Base-by-base conservation (phyloP, 2,888 invertebrate genomes). In the Nineta flava region DNA sequence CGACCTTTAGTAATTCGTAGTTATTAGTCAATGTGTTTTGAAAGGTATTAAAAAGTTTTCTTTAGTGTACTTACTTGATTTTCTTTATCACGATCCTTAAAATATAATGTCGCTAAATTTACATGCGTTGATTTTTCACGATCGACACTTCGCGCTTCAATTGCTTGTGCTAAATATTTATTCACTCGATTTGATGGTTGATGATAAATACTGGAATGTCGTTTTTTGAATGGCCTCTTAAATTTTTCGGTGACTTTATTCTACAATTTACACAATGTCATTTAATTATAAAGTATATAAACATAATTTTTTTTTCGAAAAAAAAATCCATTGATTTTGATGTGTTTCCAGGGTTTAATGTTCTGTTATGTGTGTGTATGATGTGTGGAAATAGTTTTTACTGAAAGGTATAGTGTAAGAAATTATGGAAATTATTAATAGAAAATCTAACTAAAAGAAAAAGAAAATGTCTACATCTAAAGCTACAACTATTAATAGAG, bases 181-280 rank as follows among this genome's bases (percentile, higher is more conserved):
- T 92, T 92, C 51, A 92, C 91, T 56, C 92, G 79, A 70, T 91
- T 92, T 35, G 85, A 85, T 34, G 90, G 87, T 68, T 88, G 87
- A 70, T 88, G 87, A 67, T 87, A 85, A 55, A 86, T 82, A 64
- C 84, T 83, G 57, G 87, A 85, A 68, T 87, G 87, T 58, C 87
- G 79, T 71, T 90, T 88, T 68, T 88, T 87, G 69, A 88, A 81
- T 48, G 87, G 88, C 62, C 87, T 76, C 70, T 87, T 87, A 65
- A 87, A 83, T 67, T 87, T 84, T 68, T 90, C 88, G 54, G 87
- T 85, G 56, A 87, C 85, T 72, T 86, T 87, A 59, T 83, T 85
- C 82, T 86, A 78, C 61, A 71, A 67, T 53, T 51, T 12, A 12
- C 7, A 26, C 26, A 26, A 26, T 7, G 6, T 21, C 17, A 21